Evolutionary conservation across 2,888 invertebrate genomes (phyloP), one percentile per base, ranked within the genome.

Genomic region (Deilephila elpenor): DNA sequence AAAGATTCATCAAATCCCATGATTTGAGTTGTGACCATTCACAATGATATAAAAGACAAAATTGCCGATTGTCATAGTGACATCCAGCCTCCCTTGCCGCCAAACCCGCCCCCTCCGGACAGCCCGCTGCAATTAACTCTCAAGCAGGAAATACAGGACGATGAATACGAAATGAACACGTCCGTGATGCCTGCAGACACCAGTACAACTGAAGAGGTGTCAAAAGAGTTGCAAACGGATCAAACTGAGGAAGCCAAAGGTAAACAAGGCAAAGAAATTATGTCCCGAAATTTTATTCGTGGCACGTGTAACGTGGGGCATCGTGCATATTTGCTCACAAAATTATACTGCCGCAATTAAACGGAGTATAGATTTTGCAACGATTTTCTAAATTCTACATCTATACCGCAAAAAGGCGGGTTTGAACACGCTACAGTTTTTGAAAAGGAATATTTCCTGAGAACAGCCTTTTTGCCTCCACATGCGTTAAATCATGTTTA

Each of bases 341-440:
- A 70, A 74, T 87, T 25, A 91, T 92, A 32, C 29, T 88, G 0
- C 78, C 85, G 0, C 91, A 92, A 64, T 74, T 92, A 2, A 77
- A 79, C 0, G 88, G 88, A 0, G 83, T 91, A 88, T 59, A 90
- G 88, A 5, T 93, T 93, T 74, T 93, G 93, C 71, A 84, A 84
- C 51, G 88, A 92, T 56, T 92, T 83, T 64, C 92, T 92, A 71
- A 92, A 92, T 59, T 74, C 80, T 0, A 80, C 80, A 0, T 93
- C 92, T 71, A 86, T 78, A 0, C 80, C 78, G 53, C 82, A 86
- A 0, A 83, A 85, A n/a, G 92, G 92, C 75, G 89, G 84, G 76
- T 92, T 88, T 76, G 90, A 91, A 0, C 93, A 92, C 75, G 92
- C 91, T 0, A 82, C 87, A 0, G 88, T 92, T 0, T 91, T 90